phyloP scores from a whole-genome alignment of 2,888 invertebrate species.

The Amblyjoppa proteus region DNA sequence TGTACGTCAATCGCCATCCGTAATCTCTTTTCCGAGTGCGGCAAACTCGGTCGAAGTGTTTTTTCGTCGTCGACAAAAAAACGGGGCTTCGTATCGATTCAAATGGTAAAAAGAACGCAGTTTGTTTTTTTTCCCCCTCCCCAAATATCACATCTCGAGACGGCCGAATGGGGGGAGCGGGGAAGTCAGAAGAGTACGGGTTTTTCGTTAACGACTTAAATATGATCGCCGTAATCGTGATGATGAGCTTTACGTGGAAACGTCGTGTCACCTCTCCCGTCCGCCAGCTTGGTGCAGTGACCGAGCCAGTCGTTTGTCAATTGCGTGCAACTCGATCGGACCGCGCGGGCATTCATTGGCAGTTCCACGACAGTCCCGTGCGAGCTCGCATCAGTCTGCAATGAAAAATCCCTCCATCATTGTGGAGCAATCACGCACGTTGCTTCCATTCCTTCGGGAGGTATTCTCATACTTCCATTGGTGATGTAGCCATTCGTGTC shows the following conservation, averaged over 20 bases:
- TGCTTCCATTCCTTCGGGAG: conserved; percentile 87
- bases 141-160: conserved; percentile 17
- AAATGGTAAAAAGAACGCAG: neutral
- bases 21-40: conserved; percentile 31
- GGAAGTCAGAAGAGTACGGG: neutral
- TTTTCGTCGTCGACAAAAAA: conserved; percentile 30
- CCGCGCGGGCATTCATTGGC: conserved; percentile 37
- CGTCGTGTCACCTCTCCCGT: conserved; percentile 69
- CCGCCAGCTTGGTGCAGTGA: conserved; percentile 60
- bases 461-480: conserved; percentile 86
- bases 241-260: conserved; percentile 75
- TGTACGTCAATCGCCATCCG: conserved; percentile 44
- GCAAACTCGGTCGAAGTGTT: neutral
- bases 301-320: conserved; percentile 65
- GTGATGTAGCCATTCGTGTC: conserved; percentile 86
- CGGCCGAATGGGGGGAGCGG: neutral
- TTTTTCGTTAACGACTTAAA: conserved; percentile 14
- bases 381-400: conserved; percentile 73
- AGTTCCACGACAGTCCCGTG: conserved; percentile 56
- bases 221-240: conserved; percentile 68
- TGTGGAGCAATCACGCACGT: conserved; percentile 81
- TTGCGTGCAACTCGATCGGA: conserved; percentile 49
- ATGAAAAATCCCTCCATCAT: conserved; percentile 82
- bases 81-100: conserved; percentile 6
- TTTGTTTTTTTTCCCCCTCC: neutral